Conservation (phyloP, 2,113 vertebrate genomes). For the Herpetotheres cachinnans region DNA sequence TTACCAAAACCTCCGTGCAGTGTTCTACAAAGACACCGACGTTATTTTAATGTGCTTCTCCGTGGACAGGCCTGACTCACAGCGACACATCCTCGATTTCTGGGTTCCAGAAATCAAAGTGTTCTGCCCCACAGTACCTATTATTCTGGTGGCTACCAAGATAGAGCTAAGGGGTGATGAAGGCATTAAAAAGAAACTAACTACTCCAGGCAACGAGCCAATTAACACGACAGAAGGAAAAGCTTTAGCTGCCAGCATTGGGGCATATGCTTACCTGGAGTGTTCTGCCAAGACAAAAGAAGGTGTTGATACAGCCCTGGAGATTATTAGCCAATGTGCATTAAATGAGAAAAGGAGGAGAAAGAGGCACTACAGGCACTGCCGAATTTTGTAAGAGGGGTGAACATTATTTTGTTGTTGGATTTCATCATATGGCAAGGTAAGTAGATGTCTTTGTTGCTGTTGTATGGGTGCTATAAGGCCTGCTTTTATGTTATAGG, state of each 20-base stretch:
- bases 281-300: slow-evolving; percentile 23
- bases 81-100: neutral
- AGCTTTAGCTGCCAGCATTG: neutral
- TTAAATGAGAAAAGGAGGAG: neutral
- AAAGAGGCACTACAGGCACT: neutral
- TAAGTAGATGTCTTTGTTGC: neutral
- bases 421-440: neutral
- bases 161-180: neutral
- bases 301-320: neutral
- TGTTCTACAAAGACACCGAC: neutral
- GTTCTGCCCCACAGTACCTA: neutral
- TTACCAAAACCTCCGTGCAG: neutral
- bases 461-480: neutral
- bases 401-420: neutral
- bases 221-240: neutral
- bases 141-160: neutral
- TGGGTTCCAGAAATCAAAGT: neutral
- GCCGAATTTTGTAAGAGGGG: neutral
- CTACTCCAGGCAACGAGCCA: neutral
- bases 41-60: neutral
- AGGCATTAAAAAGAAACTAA: neutral
- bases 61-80: neutral
- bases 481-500: neutral
- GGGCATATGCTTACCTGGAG: neutral
- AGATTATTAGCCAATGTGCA: neutral